These are phyloP conservation scores for Periophthalmus magnuspinnatus DNA, from an alignment of 2,797 vertebrate species.

Conservation along the genomic window DNA sequence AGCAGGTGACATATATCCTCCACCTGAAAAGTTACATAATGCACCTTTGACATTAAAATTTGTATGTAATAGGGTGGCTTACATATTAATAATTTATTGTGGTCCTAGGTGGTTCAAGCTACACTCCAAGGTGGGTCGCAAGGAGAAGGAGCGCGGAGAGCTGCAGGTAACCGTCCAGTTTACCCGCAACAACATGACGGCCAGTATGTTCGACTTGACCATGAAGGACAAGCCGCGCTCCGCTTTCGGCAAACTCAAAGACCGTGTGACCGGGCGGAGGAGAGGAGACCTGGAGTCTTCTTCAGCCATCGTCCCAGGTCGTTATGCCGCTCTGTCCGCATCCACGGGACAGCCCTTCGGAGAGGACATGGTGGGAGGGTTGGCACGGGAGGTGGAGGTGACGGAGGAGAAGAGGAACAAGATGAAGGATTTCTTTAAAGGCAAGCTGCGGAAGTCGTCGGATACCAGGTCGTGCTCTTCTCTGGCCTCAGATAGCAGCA, in stretches of 20 bases:
- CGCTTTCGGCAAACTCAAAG: slow-evolving; percentile 92
- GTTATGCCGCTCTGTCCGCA: slow-evolving; percentile 79
- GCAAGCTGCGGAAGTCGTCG: slow-evolving; percentile 85
- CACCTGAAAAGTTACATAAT: not conserved
- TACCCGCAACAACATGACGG: slow-evolving; percentile 90
- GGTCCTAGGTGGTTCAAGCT: slow-evolving; percentile 90
- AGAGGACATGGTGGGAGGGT: slow-evolving; percentile 59
- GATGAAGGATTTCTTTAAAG: slow-evolving; percentile 90
- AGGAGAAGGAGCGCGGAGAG: slow-evolving; percentile 93
- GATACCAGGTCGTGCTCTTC: slow-evolving; percentile 90
- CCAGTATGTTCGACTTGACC: slow-evolving; percentile 98
- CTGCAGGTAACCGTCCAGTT: slow-evolving; percentile 91
- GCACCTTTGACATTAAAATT: not conserved
- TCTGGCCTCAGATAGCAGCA: slow-evolving; percentile 89
- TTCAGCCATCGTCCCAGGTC: slow-evolving; percentile 93
- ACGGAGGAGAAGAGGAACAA: slow-evolving; percentile 84
- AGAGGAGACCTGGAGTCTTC: slow-evolving; percentile 89
- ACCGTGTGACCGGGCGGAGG: slow-evolving; percentile 91
- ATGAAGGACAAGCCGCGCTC: slow-evolving; percentile 92
- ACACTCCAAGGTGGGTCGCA: slow-evolving; percentile 88
- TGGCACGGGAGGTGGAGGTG: slow-evolving; percentile 63
- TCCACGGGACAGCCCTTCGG: slow-evolving; percentile 63
- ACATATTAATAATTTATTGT: slow-evolving; percentile 11
- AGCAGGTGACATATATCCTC: not conserved
- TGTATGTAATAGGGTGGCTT: not conserved